Evolutionary conservation across 2,888 invertebrate species (phyloP), one percentile per base, ranked within the genome.

Genomic region (Anarsia innoxiella): DNA sequence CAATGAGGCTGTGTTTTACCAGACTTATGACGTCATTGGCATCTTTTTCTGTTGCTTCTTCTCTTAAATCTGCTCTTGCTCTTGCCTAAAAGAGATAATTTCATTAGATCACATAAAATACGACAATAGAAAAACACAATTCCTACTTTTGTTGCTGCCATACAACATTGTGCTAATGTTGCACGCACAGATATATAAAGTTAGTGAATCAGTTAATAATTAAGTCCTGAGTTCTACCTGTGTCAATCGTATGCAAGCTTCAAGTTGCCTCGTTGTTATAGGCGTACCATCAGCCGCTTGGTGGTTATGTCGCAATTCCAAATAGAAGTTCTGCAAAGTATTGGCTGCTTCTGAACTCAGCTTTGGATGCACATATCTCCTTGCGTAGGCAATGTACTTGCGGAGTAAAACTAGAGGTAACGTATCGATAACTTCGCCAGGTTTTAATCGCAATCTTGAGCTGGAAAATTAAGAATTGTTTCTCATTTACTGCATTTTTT

Each of bases 321-420:
- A 79, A 66, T 96, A 97, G 74, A 95, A 97, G 6, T 89, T 78
- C 71, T 93, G 90, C 12, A 96, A 68, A 1, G 90, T 78, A 42
- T 80, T 75, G 2, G 90, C 90, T 2, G 97, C 96, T 36, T 90
- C 91, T 1, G 74, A 66, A 23, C 90, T 90, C 11, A 97, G 82
- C 55, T 88, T 88, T 0, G 97, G 96, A 48, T 92, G 90, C 0
- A 96, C 93, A 71, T 94, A 95, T 67, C 94, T 91, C 43, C 92
- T 89, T 0, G 96, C 94, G 72, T 97, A 98, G 0, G 93, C 93
- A 35, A 98, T 92, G 62, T 96, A 98, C 78, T 96, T 97, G 42
- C 95, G 89, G 2, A 98, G 86, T 31, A 95, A 71, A 35, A 88
- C 87, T 33, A 90, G 86, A 0, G 97, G 94, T 39, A 98, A 77